Evolutionary conservation across 2,888 invertebrate genomes (phyloP).

Genomic region (Psylliodes chrysocephalus): DNA sequence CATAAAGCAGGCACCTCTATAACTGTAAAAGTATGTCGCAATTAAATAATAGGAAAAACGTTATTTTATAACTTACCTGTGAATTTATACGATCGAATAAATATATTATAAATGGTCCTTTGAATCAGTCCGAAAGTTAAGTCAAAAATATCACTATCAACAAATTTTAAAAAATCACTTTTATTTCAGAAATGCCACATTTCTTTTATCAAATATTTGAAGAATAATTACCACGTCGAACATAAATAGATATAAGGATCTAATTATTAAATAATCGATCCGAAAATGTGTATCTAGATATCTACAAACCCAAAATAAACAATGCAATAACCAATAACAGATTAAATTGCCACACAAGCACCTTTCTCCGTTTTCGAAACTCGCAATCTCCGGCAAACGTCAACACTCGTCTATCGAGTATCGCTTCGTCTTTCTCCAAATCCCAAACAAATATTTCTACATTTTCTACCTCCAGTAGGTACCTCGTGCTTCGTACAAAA

Average conservation of each 20-base stretch:
- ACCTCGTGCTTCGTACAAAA: background rate
- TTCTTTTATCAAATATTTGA: background rate
- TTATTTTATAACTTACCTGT: conserved; percentile 4
- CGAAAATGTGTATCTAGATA: too few relatives aligned
- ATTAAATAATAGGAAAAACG: background rate
- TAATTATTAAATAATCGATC: background rate
- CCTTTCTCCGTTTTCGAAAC: conserved; percentile 6
- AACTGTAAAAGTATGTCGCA: conserved; percentile 6
- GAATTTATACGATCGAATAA: background rate
- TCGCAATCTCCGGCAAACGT: background rate
- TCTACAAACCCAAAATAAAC: conserved; percentile 15
- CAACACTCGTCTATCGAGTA: background rate
- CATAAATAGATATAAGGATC: background rate
- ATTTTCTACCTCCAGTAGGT: background rate
- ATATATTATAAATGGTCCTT: background rate
- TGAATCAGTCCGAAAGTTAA: background rate
- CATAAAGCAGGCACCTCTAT: too few relatives aligned
- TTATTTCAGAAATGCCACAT: conserved; percentile 1
- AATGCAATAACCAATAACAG: conserved; percentile 1
- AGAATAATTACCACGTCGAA: background rate
- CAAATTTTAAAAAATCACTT: background rate
- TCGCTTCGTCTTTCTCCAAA: background rate
- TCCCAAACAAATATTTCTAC: too few relatives aligned
- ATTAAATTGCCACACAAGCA: conserved; percentile 26
- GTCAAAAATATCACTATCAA: background rate